Base-by-base conservation (phyloP, 92 coral and sea anemone genomes). In the Blastomussa wellsi region DNA sequence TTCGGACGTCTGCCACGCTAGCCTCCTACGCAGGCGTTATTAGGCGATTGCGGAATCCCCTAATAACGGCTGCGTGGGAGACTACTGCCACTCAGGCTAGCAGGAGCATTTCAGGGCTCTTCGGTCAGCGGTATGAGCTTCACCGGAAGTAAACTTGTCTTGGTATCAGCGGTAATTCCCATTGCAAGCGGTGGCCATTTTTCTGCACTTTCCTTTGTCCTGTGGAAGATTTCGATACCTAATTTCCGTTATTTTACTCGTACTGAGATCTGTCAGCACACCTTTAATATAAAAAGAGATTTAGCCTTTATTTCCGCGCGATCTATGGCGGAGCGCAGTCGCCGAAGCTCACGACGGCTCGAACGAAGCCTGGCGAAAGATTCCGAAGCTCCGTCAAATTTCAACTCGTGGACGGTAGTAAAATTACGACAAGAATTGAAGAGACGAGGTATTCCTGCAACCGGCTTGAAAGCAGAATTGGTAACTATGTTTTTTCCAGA, bases 391-490 rank as follows among this genome's bases (percentile, higher is more conserved):
- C 55, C 81, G 74, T 76, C 82, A 70, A 88, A 77, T 62, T 88
- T 87, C 79, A 62, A 77, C 55, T 86, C 86, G 81, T 93, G 87
- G 87, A 93, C 96, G 7, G 98, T 96, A 16, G 95, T 90, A 29
- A 90, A 92, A 76, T 81, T 96, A 77, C 93, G 83, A 74, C 83
- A 90, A 64, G 92, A 92, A 49, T 87, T 95, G 76, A 96, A 91
- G 86, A 47, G 82, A 49, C 91, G 96, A 33, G 93, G 90, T 59
- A 59, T 73, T 51, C 36, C 92, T 8, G 38, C 93, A 22, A 83
- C 86, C 39, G 98, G 98, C 82, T 86, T 94, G 59, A 94, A 95
- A 87, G 91, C 95, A 73, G 98, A 95, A 37, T 87, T 95, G 91
- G 98, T 95, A 94, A 79, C 80, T 53, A 16, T 28, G 39, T 44